Percentiles rank a stretch among this genome's conserved stretches.
Conservation (phyloP, 2,113 vertebrate species). For the Dicaeum eximium region DNA sequence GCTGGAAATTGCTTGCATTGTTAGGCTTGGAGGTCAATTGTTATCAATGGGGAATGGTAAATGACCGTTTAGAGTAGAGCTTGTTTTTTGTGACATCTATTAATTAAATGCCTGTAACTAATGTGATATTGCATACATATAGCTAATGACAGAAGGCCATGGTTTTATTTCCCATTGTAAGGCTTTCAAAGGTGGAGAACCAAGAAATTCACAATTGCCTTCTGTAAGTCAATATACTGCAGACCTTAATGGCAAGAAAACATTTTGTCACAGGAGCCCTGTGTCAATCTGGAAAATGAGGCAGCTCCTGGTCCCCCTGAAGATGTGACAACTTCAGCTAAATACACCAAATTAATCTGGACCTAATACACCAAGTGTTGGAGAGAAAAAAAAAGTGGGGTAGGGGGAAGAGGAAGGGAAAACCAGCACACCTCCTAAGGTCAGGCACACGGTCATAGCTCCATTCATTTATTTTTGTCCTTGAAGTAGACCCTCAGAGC, state of each 20-base stretch:
- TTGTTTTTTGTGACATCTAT: background rate
- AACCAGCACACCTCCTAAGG: background rate
- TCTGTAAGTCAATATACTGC: background rate
- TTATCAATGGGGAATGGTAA: background rate
- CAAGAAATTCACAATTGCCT: background rate
- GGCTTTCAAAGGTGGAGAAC: background rate
- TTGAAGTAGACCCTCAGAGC: background rate
- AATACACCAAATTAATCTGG: background rate
- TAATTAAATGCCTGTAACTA: background rate
- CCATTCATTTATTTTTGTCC: background rate
- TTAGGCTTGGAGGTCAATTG: background rate
- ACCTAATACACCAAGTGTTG: background rate
- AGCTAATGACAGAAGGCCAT: background rate
- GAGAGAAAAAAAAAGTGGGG: fast-evolving
- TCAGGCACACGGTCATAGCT: background rate
- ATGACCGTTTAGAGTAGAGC: background rate
- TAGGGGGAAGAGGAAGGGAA: background rate
- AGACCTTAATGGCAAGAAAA: background rate
- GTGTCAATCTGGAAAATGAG: background rate
- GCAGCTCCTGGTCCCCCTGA: background rate
- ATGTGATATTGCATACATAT: background rate
- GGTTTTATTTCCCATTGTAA: background rate
- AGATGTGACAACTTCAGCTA: background rate
- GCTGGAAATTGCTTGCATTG: background rate
- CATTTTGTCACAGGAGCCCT: background rate